Conservation (phyloP, 2,888 invertebrate genomes). For the Hydropsyche betteni region DNA sequence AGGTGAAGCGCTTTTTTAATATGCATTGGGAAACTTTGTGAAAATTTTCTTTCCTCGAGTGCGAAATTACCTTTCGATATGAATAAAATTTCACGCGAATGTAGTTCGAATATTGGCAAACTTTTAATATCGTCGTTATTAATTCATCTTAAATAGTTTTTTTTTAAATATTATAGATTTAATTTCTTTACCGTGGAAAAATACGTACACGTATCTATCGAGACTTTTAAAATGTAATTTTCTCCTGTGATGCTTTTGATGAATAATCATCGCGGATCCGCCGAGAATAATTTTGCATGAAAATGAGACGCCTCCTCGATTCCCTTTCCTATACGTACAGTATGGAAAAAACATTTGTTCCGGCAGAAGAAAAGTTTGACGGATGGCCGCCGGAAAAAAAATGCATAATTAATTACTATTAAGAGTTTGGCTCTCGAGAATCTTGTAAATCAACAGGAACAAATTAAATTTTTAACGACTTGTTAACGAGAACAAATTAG, state of each 20-base stretch:
- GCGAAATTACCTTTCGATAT: slow-evolving; percentile 38
- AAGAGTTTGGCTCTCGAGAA: neutral
- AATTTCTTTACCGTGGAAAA: too few species aligned
- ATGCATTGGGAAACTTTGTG: slow-evolving; percentile 36
- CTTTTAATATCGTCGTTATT: slow-evolving; percentile 31
- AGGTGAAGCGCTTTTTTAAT: slow-evolving; percentile 17
- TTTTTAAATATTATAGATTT: neutral
- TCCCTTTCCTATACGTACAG: too few species aligned
- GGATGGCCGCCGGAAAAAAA: neutral
- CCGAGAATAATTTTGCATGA: too few species aligned
- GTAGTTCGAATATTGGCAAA: slow-evolving; percentile 36
- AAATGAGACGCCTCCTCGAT: too few species aligned
- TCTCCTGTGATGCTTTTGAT: too few species aligned
- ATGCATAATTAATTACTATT: slow-evolving; percentile 19
- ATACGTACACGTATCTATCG: too few species aligned
- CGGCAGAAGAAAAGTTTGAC: slow-evolving; percentile 1
- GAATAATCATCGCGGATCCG: too few species aligned
- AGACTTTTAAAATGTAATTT: too few species aligned
- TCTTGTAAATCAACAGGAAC: neutral
- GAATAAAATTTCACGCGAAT: slow-evolving; percentile 35
- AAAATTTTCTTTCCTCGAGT: slow-evolving; percentile 30
- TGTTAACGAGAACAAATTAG: slow-evolving; percentile 18
- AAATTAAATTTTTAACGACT: slow-evolving; percentile 19
- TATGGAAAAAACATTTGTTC: too few species aligned
- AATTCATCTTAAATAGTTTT: slow-evolving; percentile 36